phyloP scores from a whole-genome alignment of 2,888 invertebrate species.

The Beris morrisii region DNA sequence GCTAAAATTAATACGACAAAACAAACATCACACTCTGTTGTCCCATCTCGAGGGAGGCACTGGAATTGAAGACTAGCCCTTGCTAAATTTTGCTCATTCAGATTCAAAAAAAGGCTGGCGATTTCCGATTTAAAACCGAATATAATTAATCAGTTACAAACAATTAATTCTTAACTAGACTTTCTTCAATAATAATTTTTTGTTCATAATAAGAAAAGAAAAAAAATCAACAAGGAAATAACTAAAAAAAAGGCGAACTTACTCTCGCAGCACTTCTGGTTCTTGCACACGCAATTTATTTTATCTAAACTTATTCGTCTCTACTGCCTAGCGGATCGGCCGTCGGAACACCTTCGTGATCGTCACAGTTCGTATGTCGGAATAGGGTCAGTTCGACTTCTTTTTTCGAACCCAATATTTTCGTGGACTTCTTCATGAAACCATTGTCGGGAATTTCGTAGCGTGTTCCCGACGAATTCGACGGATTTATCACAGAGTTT shows the following conservation, averaged over 20 bases:
- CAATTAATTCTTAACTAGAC: too few relatives aligned
- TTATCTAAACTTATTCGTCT: constrained; percentile 15
- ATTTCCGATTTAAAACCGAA: too few relatives aligned
- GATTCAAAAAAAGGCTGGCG: too few relatives aligned
- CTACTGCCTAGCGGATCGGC: constrained; percentile 36
- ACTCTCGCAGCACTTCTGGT: neutral
- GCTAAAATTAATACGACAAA: too few relatives aligned
- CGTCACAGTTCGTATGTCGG: constrained; percentile 12
- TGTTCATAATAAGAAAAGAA: neutral
- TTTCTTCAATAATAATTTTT: too few relatives aligned
- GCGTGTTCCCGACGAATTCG: constrained; percentile 21
- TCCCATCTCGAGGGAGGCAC: too few relatives aligned
- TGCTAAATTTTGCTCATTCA: too few relatives aligned
- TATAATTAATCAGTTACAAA: too few relatives aligned
- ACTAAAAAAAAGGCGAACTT: neutral
- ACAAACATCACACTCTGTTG: too few relatives aligned
- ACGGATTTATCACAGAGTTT: neutral
- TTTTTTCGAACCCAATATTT: constrained; percentile 48
- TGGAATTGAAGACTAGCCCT: too few relatives aligned
- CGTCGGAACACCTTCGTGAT: constrained; percentile 31
- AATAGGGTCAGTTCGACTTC: constrained; percentile 51
- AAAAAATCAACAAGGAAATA: neutral
- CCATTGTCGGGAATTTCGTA: constrained; percentile 54
- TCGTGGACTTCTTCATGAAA: constrained; percentile 48
- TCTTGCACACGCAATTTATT: neutral